Percentiles rank a stretch among this genome's conserved stretches.
phyloP scores from a whole-genome alignment of 1,140 invertebrate genomes.

The Phortica variegata region DNA sequence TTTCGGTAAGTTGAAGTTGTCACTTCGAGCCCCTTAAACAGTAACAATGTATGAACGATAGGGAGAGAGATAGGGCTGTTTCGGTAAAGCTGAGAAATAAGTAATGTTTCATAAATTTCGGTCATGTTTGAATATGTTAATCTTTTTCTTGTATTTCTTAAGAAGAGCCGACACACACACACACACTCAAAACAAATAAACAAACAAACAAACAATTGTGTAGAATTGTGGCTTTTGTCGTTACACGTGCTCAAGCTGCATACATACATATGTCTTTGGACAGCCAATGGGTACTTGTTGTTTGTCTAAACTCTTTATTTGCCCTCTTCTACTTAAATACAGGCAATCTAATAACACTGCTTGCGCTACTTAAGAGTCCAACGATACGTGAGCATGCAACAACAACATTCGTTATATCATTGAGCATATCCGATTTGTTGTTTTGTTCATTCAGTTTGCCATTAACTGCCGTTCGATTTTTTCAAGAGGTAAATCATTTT shows the following conservation, averaged over 20 bases:
- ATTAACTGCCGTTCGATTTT: conserved; percentile 77
- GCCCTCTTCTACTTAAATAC: conserved; percentile 24
- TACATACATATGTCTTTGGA: too few relatives aligned
- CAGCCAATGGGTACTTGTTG: not conserved
- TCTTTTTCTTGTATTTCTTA: too few relatives aligned
- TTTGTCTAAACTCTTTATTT: conserved; percentile 3
- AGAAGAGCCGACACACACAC: too few relatives aligned
- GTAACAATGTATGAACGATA: too few relatives aligned
- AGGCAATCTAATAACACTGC: conserved; percentile 81
- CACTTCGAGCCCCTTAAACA: not conserved
- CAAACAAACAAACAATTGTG: not conserved
- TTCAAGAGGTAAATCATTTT: conserved; percentile 63
- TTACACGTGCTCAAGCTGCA: too few relatives aligned
- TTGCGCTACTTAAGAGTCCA: conserved; percentile 72
- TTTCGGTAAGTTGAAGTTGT: conserved; percentile 63
- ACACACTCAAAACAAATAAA: not conserved
- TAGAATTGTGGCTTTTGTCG: too few relatives aligned
- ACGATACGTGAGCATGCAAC: conserved; percentile 80
- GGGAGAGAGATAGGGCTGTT: too few relatives aligned
- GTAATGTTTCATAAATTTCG: conserved; percentile 5
- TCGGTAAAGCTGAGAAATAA: conserved; percentile 3
- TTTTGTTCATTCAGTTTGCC: conserved; percentile 84
- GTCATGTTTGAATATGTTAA: not conserved
- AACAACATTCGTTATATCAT: conserved; percentile 82
- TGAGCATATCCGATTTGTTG: conserved; percentile 81